phyloP scores from a whole-genome alignment of 2,797 vertebrate species.

The Melopsittacus undulatus region DNA sequence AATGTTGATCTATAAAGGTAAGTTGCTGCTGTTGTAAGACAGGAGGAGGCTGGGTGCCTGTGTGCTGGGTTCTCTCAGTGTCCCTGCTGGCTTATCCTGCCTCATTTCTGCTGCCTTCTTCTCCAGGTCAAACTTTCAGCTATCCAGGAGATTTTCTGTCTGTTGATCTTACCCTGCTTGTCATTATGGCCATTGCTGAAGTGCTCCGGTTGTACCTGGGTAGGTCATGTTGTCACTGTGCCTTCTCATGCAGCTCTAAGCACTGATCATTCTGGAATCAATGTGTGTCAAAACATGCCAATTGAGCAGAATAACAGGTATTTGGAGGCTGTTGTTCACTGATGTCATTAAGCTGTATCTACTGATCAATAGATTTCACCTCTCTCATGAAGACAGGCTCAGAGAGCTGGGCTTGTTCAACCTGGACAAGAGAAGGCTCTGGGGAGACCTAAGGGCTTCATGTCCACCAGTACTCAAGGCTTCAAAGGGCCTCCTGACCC shows the following conservation, averaged over 20 bases:
- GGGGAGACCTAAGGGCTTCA: neutral
- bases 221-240: conserved; percentile 52
- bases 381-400: neutral
- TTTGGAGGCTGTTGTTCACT: neutral
- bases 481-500: neutral
- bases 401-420: neutral
- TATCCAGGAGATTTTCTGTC: conserved; percentile 77
- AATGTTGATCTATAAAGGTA: conserved; percentile 86
- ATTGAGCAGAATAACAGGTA: neutral
- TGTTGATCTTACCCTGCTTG: conserved; percentile 80
- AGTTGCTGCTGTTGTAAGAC: conserved; percentile 31
- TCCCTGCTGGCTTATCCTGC: neutral
- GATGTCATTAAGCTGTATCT: neutral
- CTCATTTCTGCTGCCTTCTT: neutral
- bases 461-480: neutral
- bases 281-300: neutral
- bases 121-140: conserved; percentile 81
- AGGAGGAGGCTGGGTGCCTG: neutral
- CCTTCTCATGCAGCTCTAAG: neutral
- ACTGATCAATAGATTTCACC: neutral
- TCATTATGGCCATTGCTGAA: conserved; percentile 82
- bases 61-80: neutral
- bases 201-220: conserved; percentile 76
- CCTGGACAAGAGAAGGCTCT: neutral
- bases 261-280: neutral